A percentile compares a stretch with the other conserved stretches of the same genome.
Evolutionary conservation across 1,140 invertebrate genomes (phyloP).

Genomic region (Trachymyrmex septentrionalis): DNA sequence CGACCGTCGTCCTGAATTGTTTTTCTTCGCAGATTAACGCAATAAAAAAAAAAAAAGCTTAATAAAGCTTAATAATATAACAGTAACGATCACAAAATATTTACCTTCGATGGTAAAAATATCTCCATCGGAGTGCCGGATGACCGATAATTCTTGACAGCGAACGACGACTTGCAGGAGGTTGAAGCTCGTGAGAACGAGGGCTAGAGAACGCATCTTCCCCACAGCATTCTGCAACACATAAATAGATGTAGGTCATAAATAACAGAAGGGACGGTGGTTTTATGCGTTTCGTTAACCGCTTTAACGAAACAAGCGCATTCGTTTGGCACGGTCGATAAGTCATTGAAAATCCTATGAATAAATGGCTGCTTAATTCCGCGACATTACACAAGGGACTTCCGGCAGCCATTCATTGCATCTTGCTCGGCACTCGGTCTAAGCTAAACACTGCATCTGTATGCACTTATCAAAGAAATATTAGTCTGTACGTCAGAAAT

Average conservation of each 20-base stretch:
- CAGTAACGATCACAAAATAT: conserved; percentile 46
- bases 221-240: conserved; percentile 83
- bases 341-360: conserved; percentile 39
- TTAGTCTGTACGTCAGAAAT: neutral
- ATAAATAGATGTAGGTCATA: conserved; percentile 58
- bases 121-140: conserved; percentile 88
- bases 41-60: neutral
- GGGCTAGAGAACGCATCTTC: conserved; percentile 83
- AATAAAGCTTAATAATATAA: neutral
- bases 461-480: neutral
- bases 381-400: conserved; percentile 13
- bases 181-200: conserved; percentile 79
- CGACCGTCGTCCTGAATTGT: neutral
- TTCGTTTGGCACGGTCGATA: neutral
- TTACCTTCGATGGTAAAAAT: conserved; percentile 88
- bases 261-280: neutral
- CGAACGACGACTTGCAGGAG: conserved; percentile 68
- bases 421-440: neutral
- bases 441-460: conserved; percentile 5
- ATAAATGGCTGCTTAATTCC: conserved; percentile 37
- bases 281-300: conserved; percentile 26
- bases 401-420: conserved; percentile 34
- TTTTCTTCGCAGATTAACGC: neutral
- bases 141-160: conserved; percentile 83
- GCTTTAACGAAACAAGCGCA: neutral